phyloP scores from a whole-genome alignment of 1,140 invertebrate genomes.

The Lucilia cuprina region DNA sequence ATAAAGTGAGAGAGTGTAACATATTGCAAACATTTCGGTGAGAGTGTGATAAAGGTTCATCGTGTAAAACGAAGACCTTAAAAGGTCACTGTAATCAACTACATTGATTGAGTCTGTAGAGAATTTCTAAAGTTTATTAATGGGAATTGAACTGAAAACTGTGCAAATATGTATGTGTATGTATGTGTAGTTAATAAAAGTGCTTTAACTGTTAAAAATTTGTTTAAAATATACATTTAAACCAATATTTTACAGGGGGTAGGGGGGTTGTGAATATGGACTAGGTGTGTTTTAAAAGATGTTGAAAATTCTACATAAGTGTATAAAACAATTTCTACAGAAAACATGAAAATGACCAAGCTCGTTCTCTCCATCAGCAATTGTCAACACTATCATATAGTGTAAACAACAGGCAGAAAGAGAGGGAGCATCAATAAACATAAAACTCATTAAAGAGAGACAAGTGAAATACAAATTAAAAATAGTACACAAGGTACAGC shows the following conservation, averaged over 20 bases:
- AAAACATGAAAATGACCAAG: background rate
- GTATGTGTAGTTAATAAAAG: background rate
- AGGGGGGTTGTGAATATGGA: background rate
- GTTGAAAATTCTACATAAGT: background rate
- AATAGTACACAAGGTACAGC: background rate
- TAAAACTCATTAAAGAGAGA: background rate
- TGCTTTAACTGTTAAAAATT: background rate
- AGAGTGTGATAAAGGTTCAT: no score
- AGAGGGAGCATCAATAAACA: background rate
- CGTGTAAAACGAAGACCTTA: no score
- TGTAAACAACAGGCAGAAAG: background rate
- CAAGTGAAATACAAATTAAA: background rate
- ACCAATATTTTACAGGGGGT: no score
- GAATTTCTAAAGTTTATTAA: no score
- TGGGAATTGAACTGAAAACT: no score
- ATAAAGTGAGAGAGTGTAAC: background rate
- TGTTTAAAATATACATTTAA: background rate
- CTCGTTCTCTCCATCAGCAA: background rate
- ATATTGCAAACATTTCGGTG: background rate
- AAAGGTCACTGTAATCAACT: no score
- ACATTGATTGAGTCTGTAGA: no score
- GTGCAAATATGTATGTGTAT: no score
- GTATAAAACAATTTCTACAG: background rate
- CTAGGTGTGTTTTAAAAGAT: background rate
- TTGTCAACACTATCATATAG: background rate